phyloP scores from a whole-genome alignment of 1,140 invertebrate genomes.

The Drosophila nikananu region DNA sequence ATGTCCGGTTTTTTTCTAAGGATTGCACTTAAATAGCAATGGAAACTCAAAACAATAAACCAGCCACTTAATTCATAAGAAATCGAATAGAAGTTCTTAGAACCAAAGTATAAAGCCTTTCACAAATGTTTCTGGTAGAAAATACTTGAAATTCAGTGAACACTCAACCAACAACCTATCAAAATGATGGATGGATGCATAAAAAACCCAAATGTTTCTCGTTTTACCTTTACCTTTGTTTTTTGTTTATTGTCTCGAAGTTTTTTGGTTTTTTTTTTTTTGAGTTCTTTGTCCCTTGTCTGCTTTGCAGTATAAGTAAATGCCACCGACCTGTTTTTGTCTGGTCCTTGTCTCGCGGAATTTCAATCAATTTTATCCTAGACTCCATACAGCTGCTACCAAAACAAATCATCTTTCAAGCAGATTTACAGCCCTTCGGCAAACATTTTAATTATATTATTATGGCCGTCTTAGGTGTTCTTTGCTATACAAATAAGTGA shows the following conservation, averaged over 20 bases:
- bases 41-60: background rate
- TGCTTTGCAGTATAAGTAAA: constrained; percentile 5
- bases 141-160: background rate
- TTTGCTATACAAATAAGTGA: background rate
- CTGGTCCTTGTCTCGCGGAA: constrained; percentile 29
- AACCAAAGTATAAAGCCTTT: background rate
- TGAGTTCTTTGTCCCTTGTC: constrained; percentile 40
- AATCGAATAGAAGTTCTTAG: background rate
- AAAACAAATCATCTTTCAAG: background rate
- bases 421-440: background rate
- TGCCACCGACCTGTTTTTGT: constrained; percentile 19
- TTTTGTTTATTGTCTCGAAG: constrained; percentile 11
- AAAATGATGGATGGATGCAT: constrained; percentile 2
- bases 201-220: background rate
- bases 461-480: background rate
- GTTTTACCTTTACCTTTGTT: constrained; percentile 5
- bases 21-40: background rate
- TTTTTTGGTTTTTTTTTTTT: constrained; percentile 12
- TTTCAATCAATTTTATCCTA: constrained; percentile 35
- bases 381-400: constrained; percentile 17
- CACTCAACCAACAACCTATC: background rate
- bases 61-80: constrained; percentile 1
- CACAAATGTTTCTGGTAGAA: background rate
- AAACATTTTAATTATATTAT: background rate
- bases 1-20: background rate